Percentiles rank a stretch among this genome's conserved stretches.
Evolutionary conservation across 2,113 vertebrate genomes (phyloP).

Genomic region (Phaetusa simplex): DNA sequence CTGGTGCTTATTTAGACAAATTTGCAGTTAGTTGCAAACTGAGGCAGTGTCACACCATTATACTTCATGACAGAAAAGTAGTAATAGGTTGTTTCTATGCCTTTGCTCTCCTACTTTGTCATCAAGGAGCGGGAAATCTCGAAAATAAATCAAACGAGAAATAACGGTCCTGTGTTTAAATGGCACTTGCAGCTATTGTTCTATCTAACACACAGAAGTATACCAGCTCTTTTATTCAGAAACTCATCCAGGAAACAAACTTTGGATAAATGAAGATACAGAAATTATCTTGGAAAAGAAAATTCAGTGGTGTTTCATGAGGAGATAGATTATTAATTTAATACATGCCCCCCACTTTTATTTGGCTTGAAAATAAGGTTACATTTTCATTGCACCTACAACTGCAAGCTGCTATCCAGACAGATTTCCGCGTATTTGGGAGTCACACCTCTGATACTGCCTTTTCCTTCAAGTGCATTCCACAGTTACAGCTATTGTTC

Average conservation of each 20-base stretch:
- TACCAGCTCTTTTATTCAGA: neutral
- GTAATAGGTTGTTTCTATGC: neutral
- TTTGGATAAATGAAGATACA: neutral
- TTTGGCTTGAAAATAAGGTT: neutral
- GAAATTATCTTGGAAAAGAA: neutral
- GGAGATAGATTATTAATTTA: neutral
- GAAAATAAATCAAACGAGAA: neutral
- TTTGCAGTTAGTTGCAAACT: neutral
- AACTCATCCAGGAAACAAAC: neutral
- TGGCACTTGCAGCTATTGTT: neutral
- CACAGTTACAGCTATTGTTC: neutral
- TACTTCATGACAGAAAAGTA: neutral
- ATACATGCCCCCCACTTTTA: neutral
- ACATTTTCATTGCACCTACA: neutral
- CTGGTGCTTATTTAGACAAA: neutral
- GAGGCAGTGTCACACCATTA: neutral
- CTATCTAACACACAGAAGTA: neutral
- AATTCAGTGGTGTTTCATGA: neutral
- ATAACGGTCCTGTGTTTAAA: neutral
- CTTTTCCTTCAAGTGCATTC: neutral
- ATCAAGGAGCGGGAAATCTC: accelerated
- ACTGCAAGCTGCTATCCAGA: neutral
- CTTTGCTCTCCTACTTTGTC: neutral
- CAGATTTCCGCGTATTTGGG: neutral
- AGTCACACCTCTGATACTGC: neutral